Percentiles rank a stretch among this genome's conserved stretches.
These are phyloP conservation scores for Staurois parvus DNA, from an alignment of 2,797 vertebrate species.

Conservation along the genomic window DNA sequence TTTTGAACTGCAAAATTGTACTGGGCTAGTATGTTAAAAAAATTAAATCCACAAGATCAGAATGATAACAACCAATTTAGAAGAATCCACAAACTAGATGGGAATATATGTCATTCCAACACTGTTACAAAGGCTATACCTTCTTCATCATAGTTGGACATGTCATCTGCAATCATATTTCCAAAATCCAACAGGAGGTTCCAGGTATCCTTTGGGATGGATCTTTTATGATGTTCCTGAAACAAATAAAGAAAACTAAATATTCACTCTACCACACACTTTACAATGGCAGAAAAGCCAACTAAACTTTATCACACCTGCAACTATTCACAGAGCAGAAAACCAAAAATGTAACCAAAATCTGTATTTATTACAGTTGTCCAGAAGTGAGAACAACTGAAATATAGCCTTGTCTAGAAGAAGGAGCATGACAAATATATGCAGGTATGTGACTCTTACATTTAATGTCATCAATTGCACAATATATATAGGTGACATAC, in stretches of 20 bases:
- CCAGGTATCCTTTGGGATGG: conserved; percentile 97
- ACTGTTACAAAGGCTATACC: conserved; percentile 72
- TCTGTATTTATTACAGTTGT: too few species aligned
- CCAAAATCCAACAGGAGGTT: conserved; percentile 96
- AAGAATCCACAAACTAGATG: not conserved
- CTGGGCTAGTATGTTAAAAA: not conserved
- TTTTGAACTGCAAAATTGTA: not conserved
- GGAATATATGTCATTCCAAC: not conserved
- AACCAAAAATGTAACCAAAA: not conserved
- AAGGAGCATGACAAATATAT: too few species aligned
- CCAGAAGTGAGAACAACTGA: not conserved
- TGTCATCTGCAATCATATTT: conserved; percentile 97
- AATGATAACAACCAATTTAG: not conserved
- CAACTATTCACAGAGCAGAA: too few species aligned
- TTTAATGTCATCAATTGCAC: too few species aligned
- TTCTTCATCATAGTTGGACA: conserved; percentile 98
- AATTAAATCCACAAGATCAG: not conserved
- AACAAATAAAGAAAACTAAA: not conserved
- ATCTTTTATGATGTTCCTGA: conserved; percentile 96
- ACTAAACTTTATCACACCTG: too few species aligned
- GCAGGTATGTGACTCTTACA: too few species aligned
- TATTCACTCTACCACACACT: not conserved
- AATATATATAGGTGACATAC: too few species aligned
- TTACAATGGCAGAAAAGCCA: not conserved
- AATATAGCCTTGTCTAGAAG: too few species aligned